Evolutionary conservation across 1,140 invertebrate species (phyloP).

Genomic region (Brachionus koreanus): DNA sequence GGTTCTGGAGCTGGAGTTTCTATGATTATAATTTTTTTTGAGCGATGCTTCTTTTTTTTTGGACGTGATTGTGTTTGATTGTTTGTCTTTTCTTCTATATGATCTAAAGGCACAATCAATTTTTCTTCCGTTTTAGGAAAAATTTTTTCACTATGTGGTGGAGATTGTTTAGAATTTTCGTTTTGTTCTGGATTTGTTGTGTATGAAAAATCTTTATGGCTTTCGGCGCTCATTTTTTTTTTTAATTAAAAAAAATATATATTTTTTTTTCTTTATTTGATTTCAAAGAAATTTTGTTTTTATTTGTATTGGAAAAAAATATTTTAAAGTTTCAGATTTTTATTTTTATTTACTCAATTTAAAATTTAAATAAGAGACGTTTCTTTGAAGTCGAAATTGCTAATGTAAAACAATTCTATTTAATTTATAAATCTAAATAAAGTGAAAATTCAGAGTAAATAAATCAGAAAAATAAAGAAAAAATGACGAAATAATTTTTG

Average conservation of each 20-base stretch:
- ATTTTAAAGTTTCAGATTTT: not conserved
- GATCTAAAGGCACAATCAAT: not conserved
- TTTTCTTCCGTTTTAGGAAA: not conserved
- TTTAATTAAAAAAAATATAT: not conserved
- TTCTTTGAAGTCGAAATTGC: not conserved
- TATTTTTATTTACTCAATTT: not conserved
- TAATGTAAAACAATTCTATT: not conserved
- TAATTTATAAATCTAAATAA: not conserved
- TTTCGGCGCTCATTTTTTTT: not conserved
- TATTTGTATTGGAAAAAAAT: not conserved
- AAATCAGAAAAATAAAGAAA: too few relatives aligned
- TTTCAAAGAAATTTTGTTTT: not conserved
- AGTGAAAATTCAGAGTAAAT: not conserved
- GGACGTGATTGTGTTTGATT: not conserved
- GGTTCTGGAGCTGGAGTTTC: not conserved
- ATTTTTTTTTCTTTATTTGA: not conserved
- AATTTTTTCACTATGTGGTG: not conserved
- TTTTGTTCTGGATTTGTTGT: not conserved
- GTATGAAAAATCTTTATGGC: not conserved
- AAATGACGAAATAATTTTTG: too few relatives aligned
- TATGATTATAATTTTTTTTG: not conserved
- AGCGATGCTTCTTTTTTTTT: not conserved
- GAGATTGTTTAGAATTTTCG: not conserved
- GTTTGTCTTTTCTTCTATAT: not conserved
- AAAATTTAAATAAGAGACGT: not conserved